Base-by-base conservation (phyloP, 2,888 invertebrate genomes). In the Thecocarcelia acutangulata region DNA sequence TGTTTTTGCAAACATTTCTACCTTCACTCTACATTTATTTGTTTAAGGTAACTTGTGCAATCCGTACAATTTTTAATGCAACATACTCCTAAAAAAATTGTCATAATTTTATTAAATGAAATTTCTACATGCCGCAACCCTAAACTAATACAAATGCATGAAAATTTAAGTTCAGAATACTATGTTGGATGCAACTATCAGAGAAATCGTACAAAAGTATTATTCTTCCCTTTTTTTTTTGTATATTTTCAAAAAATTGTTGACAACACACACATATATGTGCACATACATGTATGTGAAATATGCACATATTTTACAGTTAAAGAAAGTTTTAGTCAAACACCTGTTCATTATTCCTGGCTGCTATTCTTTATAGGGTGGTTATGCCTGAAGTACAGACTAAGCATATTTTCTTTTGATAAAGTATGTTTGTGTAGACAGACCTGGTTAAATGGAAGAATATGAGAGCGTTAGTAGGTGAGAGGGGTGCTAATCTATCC, bases 141-240 rank as follows among this genome's bases (percentile, higher is more conserved):
- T 52, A 61, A 72, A 61, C 50, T 50, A 52, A 61, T 72, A 44
- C 52, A 72, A 52, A 61, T 70, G 40, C 42, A 19, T 54, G 12
- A 21, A 44, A 42, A 52, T 44, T 63, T 61, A 52, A 52, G 28
- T 63, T 48, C 33, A 42, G 6, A 2, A 44, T 63, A 63, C 19
- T 44, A 54, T 73, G 44, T 63, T 73, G 28, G 28, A 19, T 54
- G 61, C 52, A 63, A 63, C 54, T 61, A 54, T 52, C 33, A 54
- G 19, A 44, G 28, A 61, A 61, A 42, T 61, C 61, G 42, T 63
- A 73, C 37, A 11, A 24, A 48, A 56, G 17, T 56, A 54, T 19
- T 40, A 8, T 40, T 19, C 11, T 19, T n/a, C n/a, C n/a, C n/a
- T n/a, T n/a, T 17, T 42, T 44, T 21, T 13, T n/a, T 21, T 9